A percentile compares a stretch with the other conserved stretches of the same genome.
phyloP scores from a whole-genome alignment of 2,888 invertebrate species.

The Malthinus seriepunctatus region DNA sequence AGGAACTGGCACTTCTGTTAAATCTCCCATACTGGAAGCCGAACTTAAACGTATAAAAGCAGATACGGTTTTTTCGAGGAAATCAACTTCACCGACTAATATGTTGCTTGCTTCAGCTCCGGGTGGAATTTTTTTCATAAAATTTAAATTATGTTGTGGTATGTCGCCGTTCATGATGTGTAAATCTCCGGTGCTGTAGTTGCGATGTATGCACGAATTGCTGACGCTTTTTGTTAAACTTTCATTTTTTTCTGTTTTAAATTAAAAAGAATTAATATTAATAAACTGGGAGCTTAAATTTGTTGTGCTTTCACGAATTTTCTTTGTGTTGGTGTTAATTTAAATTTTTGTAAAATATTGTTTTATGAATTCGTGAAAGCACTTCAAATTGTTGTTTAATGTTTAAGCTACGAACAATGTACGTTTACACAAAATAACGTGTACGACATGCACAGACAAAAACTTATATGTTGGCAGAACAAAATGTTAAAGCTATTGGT shows the following conservation, averaged over 20 bases:
- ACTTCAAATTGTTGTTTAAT: no score
- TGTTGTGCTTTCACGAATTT: no score
- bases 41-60: conserved; percentile 91
- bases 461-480: no score
- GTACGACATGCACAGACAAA: no score
- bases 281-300: no score
- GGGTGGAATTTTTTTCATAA: conserved; percentile 95
- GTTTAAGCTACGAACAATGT: no score
- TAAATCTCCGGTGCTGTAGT: conserved; percentile 71
- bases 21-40: conserved; percentile 87
- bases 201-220: conserved; percentile 77
- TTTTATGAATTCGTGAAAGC: no score
- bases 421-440: no score
- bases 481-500: no score
- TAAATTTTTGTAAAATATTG: no score
- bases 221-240: conserved; percentile 75
- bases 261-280: not conserved
- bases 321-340: no score
- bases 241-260: conserved; percentile 55
- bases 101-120: conserved; percentile 98
- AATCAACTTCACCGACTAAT: conserved; percentile 95
- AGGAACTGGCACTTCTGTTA: conserved; percentile 96
- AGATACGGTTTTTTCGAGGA: conserved; percentile 88
- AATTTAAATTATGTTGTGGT: conserved; percentile 82
- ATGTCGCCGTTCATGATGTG: conserved; percentile 65